These are phyloP conservation scores for Tubulanus polymorphus DNA, from an alignment of 2,888 invertebrate genomes.

Conservation along the genomic window DNA sequence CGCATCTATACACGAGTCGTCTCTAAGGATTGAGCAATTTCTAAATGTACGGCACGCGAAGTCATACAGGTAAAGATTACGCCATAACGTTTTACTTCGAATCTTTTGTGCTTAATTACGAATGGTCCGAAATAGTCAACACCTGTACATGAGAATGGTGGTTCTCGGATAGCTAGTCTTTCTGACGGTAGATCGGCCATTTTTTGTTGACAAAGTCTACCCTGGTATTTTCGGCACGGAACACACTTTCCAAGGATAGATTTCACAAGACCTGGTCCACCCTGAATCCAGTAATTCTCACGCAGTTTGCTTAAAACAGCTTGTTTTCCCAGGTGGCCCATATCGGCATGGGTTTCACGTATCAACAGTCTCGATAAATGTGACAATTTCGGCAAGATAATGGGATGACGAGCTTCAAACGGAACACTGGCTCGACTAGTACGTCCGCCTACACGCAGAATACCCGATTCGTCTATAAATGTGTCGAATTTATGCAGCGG, in stretches of 20 bases:
- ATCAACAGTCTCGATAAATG: neutral
- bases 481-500: neutral
- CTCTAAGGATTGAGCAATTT: slow-evolving; percentile 5
- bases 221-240: neutral
- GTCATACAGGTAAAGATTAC: slow-evolving; percentile 14
- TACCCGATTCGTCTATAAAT: neutral
- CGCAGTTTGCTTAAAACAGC: neutral
- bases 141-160: neutral
- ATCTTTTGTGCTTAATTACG: neutral
- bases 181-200: neutral
- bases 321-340: neutral
- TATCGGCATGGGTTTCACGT: neutral
- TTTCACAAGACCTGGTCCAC: neutral
- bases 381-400: neutral
- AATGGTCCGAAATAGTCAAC: neutral
- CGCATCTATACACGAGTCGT: slow-evolving; percentile 5
- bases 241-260: neutral
- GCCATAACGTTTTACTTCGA: slow-evolving; percentile 8
- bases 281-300: neutral
- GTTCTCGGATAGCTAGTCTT: neutral
- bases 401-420: neutral
- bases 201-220: neutral
- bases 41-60: slow-evolving; percentile 8
- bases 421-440: too few relatives aligned
- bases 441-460: neutral